Evolutionary conservation across 1,140 invertebrate genomes (phyloP).

Genomic region (Lanistes nyassanus): DNA sequence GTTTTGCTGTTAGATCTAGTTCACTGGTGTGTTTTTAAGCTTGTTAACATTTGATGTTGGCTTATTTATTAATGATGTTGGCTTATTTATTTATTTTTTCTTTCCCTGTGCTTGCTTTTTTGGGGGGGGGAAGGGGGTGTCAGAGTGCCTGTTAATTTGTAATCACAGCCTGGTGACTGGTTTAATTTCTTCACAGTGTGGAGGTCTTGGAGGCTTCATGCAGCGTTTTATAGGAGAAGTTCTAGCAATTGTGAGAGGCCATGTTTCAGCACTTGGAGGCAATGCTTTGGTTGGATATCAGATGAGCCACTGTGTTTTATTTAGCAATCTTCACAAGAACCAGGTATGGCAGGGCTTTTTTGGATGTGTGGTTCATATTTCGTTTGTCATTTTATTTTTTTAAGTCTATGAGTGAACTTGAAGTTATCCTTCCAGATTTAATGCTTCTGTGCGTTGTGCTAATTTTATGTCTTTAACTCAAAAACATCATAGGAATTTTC

Average conservation of each 20-base stretch:
- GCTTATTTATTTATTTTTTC: not conserved
- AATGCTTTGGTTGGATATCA: slow-evolving; percentile 95
- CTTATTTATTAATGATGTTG: not conserved
- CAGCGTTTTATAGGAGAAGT: slow-evolving; percentile 93
- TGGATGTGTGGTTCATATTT: too few species aligned
- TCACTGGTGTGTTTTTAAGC: not conserved
- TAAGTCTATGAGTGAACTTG: too few species aligned
- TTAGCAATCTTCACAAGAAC: slow-evolving; percentile 95
- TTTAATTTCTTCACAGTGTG: slow-evolving; percentile 62
- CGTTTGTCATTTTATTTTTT: not conserved
- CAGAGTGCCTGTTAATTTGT: not conserved
- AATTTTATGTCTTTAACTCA: too few species aligned
- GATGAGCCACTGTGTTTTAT: slow-evolving; percentile 88
- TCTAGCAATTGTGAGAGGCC: slow-evolving; percentile 89
- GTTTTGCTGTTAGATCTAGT: not conserved
- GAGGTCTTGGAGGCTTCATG: slow-evolving; percentile 91
- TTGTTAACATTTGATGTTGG: not conserved
- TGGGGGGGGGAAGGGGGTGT: slow-evolving; percentile 4
- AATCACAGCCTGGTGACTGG: not conserved
- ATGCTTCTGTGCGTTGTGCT: too few species aligned
- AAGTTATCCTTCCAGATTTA: too few species aligned
- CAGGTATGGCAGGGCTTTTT: slow-evolving; percentile 76
- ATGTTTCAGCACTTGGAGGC: slow-evolving; percentile 92
- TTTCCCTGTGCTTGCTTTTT: not conserved
- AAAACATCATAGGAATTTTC: too few species aligned